These are phyloP conservation scores for Strix aluco DNA, from an alignment of 2,113 vertebrate species.

Conservation along the genomic window DNA sequence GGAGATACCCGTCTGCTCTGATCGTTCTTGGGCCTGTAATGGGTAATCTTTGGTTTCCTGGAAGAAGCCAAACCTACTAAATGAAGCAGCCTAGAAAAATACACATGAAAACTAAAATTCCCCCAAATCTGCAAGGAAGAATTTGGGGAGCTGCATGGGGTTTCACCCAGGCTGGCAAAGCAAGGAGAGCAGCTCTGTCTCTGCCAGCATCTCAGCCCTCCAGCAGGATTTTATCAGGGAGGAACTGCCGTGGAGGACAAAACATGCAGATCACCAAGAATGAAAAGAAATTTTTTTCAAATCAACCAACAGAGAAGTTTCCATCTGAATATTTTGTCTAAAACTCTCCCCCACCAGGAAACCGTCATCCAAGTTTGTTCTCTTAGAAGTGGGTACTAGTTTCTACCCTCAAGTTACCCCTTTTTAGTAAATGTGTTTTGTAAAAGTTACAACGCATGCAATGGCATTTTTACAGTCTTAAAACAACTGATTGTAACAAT, in stretches of 20 bases:
- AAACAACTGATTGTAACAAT: conserved; percentile 67
- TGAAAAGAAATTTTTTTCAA: neutral
- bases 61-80: neutral
- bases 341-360: conserved; percentile 39
- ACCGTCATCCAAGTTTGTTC: conserved; percentile 48
- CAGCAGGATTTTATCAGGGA: neutral
- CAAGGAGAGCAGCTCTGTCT: neutral
- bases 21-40: neutral
- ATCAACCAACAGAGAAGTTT: conserved; percentile 22
- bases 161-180: neutral
- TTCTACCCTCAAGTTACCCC: conserved; percentile 62
- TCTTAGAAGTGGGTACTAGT: conserved; percentile 49
- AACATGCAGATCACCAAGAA: neutral
- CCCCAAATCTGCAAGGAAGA: neutral
- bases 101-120: neutral
- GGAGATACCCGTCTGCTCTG: neutral
- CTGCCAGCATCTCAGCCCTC: neutral
- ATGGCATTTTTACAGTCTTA: conserved; percentile 64
- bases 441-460: conserved; percentile 54
- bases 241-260: neutral
- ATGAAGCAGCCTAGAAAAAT: neutral
- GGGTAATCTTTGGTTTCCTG: neutral
- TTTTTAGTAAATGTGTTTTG: conserved; percentile 60
- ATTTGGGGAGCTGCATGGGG: fast-evolving
- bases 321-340: conserved; percentile 38